Conservation (phyloP, 2,888 invertebrate genomes). For the Drosophila mettleri region DNA sequence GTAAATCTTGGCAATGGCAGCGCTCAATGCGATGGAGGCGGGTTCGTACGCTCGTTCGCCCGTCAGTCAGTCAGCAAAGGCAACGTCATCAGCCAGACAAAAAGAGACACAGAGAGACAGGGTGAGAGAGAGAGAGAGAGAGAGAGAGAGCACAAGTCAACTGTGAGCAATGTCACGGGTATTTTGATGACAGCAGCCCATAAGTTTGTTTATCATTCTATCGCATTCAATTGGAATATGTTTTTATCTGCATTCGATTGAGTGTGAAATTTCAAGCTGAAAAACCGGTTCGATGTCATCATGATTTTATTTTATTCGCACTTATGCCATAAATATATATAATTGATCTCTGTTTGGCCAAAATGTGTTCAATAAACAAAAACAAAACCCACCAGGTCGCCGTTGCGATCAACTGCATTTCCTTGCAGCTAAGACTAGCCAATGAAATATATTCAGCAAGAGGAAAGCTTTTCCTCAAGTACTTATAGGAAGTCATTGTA, state of each 20-base stretch:
- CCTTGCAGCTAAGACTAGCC: neutral
- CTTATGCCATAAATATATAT: constrained; percentile 52
- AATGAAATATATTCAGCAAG: neutral
- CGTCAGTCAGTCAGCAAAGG: neutral
- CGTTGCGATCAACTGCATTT: constrained; percentile 1
- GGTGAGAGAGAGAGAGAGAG: neutral
- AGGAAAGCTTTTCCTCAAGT: neutral
- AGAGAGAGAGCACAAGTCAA: neutral
- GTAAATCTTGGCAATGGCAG: constrained; percentile 74
- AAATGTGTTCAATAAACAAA: constrained; percentile 49
- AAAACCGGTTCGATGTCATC: constrained; percentile 74
- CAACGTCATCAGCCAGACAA: constrained; percentile 14
- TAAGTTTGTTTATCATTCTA: constrained; percentile 42
- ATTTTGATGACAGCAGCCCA: constrained; percentile 35
- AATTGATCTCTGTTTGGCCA: constrained; percentile 43
- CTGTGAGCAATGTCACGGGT: constrained; percentile 21
- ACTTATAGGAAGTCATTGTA: neutral
- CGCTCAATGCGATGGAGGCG: constrained; percentile 58
- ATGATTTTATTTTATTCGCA: constrained; percentile 59
- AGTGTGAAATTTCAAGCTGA: constrained; percentile 39
- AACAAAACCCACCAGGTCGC: neutral
- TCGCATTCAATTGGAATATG: constrained; percentile 26
- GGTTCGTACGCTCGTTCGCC: constrained; percentile 3
- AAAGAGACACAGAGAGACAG: neutral
- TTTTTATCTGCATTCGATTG: constrained; percentile 44